Evolutionary conservation across 2,888 invertebrate species (phyloP).

Genomic region (Plemyria rubiginata): DNA sequence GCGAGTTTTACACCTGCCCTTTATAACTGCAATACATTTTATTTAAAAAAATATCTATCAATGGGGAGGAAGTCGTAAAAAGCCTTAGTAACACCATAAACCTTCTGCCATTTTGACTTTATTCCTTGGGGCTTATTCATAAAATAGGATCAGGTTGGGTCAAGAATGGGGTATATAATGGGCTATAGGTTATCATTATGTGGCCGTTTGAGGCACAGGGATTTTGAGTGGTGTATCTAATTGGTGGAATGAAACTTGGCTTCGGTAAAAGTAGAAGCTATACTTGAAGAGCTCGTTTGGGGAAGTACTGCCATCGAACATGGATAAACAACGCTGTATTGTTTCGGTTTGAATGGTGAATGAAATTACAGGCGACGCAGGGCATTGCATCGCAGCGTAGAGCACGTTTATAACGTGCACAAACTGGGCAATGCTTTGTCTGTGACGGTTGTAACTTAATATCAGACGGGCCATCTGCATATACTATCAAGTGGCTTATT

Average conservation of each 20-base stretch:
- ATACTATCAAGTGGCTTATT: too few relatives aligned
- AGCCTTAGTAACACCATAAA: conserved; percentile 67
- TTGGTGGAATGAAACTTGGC: background rate
- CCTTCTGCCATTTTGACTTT: conserved; percentile 54
- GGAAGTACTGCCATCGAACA: too few relatives aligned
- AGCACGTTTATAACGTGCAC: too few relatives aligned
- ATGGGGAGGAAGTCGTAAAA: conserved; percentile 79
- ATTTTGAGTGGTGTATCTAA: conserved; percentile 1
- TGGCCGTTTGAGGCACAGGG: background rate
- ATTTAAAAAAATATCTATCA: conserved; percentile 56
- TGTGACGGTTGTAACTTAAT: too few relatives aligned
- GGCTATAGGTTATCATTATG: conserved; percentile 29
- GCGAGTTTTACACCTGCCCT: conserved; percentile 74
- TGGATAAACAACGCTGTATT: too few relatives aligned
- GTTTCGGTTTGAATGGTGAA: too few relatives aligned
- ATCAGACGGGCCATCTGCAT: too few relatives aligned
- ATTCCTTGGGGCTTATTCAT: conserved; percentile 70
- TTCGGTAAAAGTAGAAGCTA: background rate
- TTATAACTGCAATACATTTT: conserved; percentile 71
- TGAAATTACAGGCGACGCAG: too few relatives aligned
- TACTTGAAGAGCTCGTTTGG: background rate
- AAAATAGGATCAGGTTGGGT: conserved; percentile 45
- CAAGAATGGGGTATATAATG: conserved; percentile 36
- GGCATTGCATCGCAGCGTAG: too few relatives aligned
- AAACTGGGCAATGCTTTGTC: too few relatives aligned